Evolutionary conservation across 2,113 vertebrate species (phyloP).

Genomic region (Phyllopteryx taeniolatus): DNA sequence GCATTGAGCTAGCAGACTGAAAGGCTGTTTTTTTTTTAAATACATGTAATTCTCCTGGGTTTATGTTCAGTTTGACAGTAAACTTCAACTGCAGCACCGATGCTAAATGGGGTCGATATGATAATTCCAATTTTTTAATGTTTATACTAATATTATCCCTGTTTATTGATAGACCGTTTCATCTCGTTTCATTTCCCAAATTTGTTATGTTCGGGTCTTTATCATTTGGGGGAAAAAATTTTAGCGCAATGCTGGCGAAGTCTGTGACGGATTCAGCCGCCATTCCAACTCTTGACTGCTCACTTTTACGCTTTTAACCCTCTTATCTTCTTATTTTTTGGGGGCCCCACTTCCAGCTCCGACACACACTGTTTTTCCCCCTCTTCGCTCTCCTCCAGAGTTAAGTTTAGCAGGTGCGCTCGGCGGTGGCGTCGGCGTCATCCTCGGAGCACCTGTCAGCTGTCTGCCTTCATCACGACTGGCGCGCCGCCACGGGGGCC

Average conservation of each 20-base stretch:
- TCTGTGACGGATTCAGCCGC: neutral
- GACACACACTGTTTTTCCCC: conserved; percentile 3
- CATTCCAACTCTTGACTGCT: conserved; percentile 7
- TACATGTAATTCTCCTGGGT: too few species aligned
- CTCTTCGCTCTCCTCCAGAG: conserved; percentile 9
- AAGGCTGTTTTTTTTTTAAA: too few species aligned
- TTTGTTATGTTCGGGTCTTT: neutral
- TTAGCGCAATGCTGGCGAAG: neutral
- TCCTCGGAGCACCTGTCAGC: conserved; percentile 74
- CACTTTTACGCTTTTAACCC: conserved; percentile 14
- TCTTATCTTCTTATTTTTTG: conserved; percentile 18
- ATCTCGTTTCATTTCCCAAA: neutral
- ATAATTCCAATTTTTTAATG: neutral
- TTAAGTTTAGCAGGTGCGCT: conserved; percentile 73
- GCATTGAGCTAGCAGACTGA: too few species aligned
- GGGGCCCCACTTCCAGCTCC: conserved; percentile 24
- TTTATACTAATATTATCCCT: neutral
- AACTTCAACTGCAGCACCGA: too few species aligned
- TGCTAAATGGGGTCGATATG: too few species aligned
- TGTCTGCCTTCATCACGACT: conserved; percentile 75
- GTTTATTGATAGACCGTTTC: too few species aligned
- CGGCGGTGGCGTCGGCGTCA: conserved; percentile 71
- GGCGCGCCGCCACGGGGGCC: conserved; percentile 67
- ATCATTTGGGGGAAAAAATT: neutral
- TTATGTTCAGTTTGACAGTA: too few species aligned